Base-by-base conservation (phyloP, 1,140 invertebrate genomes). In the Drosophila ironensis region DNA sequence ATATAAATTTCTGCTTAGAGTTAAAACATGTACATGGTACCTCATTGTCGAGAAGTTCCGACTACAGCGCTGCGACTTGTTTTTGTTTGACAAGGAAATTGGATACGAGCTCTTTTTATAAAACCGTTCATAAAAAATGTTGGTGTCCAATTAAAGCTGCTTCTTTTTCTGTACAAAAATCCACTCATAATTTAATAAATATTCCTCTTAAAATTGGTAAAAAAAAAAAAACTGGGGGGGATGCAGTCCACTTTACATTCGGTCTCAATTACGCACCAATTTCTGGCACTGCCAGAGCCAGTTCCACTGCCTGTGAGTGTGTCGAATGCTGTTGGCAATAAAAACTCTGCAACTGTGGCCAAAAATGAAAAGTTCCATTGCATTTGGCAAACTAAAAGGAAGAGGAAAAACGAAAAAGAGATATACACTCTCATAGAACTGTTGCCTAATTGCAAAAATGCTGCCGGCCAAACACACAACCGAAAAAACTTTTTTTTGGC, bases 361-460 rank as follows among this genome's bases (percentile, higher is more conserved):
- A 33, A 77, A 75, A 81, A 74, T 72, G 76, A 76, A 81, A 80
- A 80, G 72, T 82, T 84, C 63, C 78, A 84, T 73, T 82, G 78
- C 78, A 84, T 81, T 76, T 61, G 46, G 45, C 53, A 70, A 77
- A 77, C 53, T 75, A 70, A 74, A 74, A 44, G 19, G 20, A 41
- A 47, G 68, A 72, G 56, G 44, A 48, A 28, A 63, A 73, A 50
- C 51, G 14, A 61, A 35, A 70, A 51, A 57, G 14, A 68, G 25
- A 69, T 24, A 67, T 51, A 63, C 59, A 40, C 48, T 52, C 54
- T 27, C 41, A 70, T 48, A 67, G 76, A 86, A 86, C 74, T 80
- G 80, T 86, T 86, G 80, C 80, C 80, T 86, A 86, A 86, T 86
- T 86, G 80, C 80, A 74, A 86, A 86, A 86, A 86, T 80, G 80